Percentiles rank a stretch among this genome's conserved stretches.
These are phyloP conservation scores for Oreochromis spilurus DNA, from an alignment of 2,113 vertebrate species.

Conservation along the genomic window DNA sequence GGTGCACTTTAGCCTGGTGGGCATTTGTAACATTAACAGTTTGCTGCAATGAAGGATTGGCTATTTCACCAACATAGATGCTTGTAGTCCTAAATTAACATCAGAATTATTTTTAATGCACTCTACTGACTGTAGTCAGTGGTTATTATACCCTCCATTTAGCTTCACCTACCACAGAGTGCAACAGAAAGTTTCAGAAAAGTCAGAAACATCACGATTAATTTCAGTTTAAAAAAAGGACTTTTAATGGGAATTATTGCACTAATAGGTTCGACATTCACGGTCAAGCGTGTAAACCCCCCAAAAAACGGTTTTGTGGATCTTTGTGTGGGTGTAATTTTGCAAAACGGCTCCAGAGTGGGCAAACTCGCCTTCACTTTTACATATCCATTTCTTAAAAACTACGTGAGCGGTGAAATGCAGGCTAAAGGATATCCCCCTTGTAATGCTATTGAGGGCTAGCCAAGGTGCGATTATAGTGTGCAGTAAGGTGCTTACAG, in stretches of 20 bases:
- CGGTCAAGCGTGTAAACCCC: not conserved
- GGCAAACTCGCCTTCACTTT: slow-evolving; percentile 3
- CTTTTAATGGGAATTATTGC: not conserved
- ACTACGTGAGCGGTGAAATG: not conserved
- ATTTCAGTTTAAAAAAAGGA: not conserved
- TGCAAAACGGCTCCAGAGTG: not conserved
- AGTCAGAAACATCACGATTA: not conserved
- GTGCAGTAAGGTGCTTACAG: slow-evolving; percentile 15
- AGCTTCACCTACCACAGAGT: not conserved
- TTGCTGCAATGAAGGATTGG: not conserved
- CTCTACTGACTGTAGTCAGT: not conserved
- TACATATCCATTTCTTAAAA: slow-evolving; percentile 11
- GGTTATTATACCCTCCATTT: not conserved
- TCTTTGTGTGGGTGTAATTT: not conserved
- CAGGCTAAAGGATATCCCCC: slow-evolving; percentile 2
- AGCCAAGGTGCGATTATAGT: slow-evolving; percentile 31
- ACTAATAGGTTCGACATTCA: not conserved
- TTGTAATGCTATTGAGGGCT: not conserved
- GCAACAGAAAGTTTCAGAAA: not conserved
- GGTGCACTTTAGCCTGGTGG: slow-evolving; percentile 16
- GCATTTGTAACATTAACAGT: slow-evolving; percentile 18
- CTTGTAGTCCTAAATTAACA: not conserved
- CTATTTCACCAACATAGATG: not conserved
- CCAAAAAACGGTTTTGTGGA: not conserved
- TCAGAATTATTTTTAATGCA: not conserved